These are phyloP conservation scores for Telmatochromis brichardi DNA, from an alignment of 2,113 vertebrate species.

Conservation along the genomic window DNA sequence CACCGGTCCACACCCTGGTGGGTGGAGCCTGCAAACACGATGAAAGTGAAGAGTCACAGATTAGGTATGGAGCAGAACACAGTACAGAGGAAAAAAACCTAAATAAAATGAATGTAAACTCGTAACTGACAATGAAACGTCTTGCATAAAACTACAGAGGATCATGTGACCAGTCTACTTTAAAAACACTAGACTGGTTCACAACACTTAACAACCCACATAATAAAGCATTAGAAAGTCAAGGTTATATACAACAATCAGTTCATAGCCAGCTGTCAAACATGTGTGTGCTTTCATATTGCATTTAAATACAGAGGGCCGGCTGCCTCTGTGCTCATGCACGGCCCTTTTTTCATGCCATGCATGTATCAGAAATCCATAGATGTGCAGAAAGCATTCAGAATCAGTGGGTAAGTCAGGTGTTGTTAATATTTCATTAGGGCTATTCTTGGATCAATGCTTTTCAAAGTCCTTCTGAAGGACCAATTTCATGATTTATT, in stretches of 20 bases:
- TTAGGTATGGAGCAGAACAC: not conserved
- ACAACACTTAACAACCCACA: not conserved
- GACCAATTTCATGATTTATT: constrained; percentile 82
- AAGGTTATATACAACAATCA: not conserved
- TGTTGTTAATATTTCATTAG: constrained; percentile 80
- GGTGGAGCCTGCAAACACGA: constrained; percentile 1
- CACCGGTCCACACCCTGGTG: not conserved
- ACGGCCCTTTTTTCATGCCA: not conserved
- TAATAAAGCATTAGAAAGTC: not conserved
- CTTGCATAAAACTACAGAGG: not conserved
- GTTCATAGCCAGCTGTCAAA: not conserved
- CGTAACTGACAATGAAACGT: not conserved
- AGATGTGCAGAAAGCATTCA: constrained; percentile 62
- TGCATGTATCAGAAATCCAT: constrained; percentile 54
- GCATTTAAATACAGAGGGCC: not conserved
- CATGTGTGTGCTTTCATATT: not conserved
- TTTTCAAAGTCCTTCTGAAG: constrained; percentile 75
- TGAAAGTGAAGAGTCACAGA: not conserved
- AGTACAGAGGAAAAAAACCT: rapidly evolving
- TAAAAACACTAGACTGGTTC: not conserved
- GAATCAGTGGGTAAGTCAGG: constrained; percentile 31
- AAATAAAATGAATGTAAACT: not conserved
- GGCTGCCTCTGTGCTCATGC: not conserved
- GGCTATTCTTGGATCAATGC: constrained; percentile 81
- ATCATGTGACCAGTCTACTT: not conserved